Base-by-base conservation (phyloP, 2,888 invertebrate genomes). In the Spodoptera picta region DNA sequence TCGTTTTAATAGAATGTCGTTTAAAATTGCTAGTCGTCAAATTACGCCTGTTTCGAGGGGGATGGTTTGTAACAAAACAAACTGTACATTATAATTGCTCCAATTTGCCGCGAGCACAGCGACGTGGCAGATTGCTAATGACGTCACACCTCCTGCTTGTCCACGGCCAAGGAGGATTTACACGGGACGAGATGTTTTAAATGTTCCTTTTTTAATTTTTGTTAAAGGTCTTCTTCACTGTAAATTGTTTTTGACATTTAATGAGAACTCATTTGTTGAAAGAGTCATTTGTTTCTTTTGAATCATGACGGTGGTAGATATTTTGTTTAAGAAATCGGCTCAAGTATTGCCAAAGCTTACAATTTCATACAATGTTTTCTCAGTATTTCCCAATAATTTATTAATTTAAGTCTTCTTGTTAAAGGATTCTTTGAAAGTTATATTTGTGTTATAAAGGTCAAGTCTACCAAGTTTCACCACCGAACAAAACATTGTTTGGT, bases 101-200 rank as follows among this genome's bases (percentile, higher is more conserved):
- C 91, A 92, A 92, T 92, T 91, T 92, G 88, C 84, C 78, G 80
- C 75, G 79, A 81, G 87, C 90, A 86, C 86, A 88, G 75, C 81
- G 80, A 69, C 75, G 81, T 74, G 79, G 82, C 84, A 84, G 87
- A 87, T 87, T 87, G 88, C 87, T 90, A 88, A 91, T 92, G 91
- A 90, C 88, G 87, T 88, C 90, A 87, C 87, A 87, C 86, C 85
- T 87, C 75, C 80, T 81, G 75, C 75, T 81, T 83, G 81, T 73
- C 81, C 77, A 67, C 56, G 57, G 47, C 19, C 65, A 48, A 60
- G 65, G 70, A 61, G 65, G 49, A 41, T 81, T 86, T 82, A 81
- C 66, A 82, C 62, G 24, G 23, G 23, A 65, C 76, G 78, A 53
- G 31, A 50, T 12, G 27, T 31, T 12, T 1, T 9, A 42, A 49